These are phyloP conservation scores for Vanessa tameamea DNA, from an alignment of 1,140 invertebrate species.

Conservation along the genomic window DNA sequence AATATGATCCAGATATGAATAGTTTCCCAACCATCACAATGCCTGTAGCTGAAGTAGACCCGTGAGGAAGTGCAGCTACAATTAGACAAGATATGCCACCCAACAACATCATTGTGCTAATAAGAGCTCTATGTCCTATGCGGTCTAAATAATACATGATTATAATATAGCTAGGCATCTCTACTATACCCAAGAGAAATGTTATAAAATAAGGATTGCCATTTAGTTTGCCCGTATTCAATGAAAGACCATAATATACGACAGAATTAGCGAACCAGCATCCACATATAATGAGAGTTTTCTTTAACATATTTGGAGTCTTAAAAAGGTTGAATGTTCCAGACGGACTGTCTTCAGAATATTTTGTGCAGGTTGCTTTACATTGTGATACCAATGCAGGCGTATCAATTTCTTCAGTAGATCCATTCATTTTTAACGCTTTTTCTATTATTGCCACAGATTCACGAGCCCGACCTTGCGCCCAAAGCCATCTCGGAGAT, in stretches of 20 bases:
- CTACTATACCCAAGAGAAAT: conserved; percentile 89
- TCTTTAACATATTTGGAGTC: conserved; percentile 87
- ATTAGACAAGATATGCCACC: conserved; percentile 86
- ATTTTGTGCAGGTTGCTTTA: conserved; percentile 73
- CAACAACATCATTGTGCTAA: conserved; percentile 86
- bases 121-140: conserved; percentile 86
- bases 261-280: conserved; percentile 93
- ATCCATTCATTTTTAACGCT: conserved; percentile 86
- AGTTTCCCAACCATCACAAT: conserved; percentile 90
- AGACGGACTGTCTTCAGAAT: conserved; percentile 74
- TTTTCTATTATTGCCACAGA: conserved; percentile 86
- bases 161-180: conserved; percentile 89
- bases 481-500: conserved; percentile 91
- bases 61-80: conserved; percentile 84
- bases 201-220: conserved; percentile 91
- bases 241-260: conserved; percentile 91
- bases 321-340: conserved; percentile 86
- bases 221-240: conserved; percentile 87
- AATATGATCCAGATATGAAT: conserved; percentile 91
- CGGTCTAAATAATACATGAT: conserved; percentile 86
- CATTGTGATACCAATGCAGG: conserved; percentile 82
- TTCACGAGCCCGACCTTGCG: conserved; percentile 86
- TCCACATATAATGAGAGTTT: conserved; percentile 89
- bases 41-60: conserved; percentile 76
- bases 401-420: conserved; percentile 82